Base-by-base conservation (phyloP, 1,140 invertebrate genomes). In the Cydia fagiglandana region DNA sequence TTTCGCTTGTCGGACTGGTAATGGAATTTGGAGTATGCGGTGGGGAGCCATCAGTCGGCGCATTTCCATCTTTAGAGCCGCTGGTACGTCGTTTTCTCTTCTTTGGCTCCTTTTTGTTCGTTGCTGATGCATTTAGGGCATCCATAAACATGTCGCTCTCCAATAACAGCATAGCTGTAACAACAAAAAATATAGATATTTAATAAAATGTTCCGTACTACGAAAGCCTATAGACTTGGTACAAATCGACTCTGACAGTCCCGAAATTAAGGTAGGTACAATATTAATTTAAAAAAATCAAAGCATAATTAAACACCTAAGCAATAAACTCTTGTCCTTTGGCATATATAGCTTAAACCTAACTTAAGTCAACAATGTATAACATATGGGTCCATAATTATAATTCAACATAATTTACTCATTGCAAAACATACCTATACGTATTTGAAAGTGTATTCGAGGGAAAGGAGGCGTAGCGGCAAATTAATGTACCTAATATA, bases 101-200 rank as follows among this genome's bases (percentile, higher is more conserved):
- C 73, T 95, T 94, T 1, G 95, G 94, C 80, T 97, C 95, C 93
- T 97, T 96, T 88, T 96, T 95, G 78, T 96, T 95, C 4, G 95
- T 95, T 5, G 96, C 95, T 2, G 95, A 95, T 13, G 94, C 95
- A 75, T 95, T 94, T n/a, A 99, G 88, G 2, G 97, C 97, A 92
- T 98, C 97, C 95, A 98, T 98, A 86, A 99, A 98, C 89, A 97
- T 95, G 86, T 97, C 97, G 86, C 97, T 98, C 86, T 99, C 98
- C 89, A 97, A 96, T 38, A 98, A 91, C 76, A 96, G 91, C 92
- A 95, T 94, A 73, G 96, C 96, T 96, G 93, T 79, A 95, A 95
- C 80, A 91, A 17, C 15, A 17, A 53, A 53, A 53, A 53, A 53
- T 17, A 53, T 6, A 53, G 34, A 34, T 34, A 13, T 47, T 47